Conservation (phyloP, 2,113 vertebrate genomes). For the Dascyllus trimaculatus region DNA sequence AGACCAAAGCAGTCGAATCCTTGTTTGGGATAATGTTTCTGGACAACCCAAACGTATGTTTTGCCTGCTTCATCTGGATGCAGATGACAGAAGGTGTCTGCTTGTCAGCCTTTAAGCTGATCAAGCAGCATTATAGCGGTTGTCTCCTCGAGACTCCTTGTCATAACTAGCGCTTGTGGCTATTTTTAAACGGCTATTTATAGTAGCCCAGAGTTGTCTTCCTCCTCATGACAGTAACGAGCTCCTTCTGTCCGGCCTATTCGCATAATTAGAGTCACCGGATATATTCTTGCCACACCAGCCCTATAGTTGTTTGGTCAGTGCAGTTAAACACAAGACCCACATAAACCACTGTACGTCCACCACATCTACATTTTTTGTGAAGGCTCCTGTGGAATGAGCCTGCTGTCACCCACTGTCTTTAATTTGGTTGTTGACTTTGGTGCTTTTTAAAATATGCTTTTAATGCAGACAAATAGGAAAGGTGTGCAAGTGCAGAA, state of each 20-base stretch:
- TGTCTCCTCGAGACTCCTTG: slow-evolving; percentile 40
- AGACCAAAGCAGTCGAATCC: background rate
- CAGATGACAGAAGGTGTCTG: slow-evolving; percentile 18
- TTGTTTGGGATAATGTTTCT: background rate
- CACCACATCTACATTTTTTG: too few relatives aligned
- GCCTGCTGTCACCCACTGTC: too few relatives aligned
- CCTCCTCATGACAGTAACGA: slow-evolving; percentile 25
- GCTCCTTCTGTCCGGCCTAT: slow-evolving; percentile 11
- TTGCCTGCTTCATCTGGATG: background rate
- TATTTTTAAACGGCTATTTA: slow-evolving; percentile 75
- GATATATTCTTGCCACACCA: too few relatives aligned
- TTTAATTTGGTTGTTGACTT: too few relatives aligned
- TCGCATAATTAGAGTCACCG: too few relatives aligned
- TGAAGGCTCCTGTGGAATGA: too few relatives aligned
- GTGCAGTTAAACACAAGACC: too few relatives aligned
- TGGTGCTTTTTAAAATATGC: too few relatives aligned
- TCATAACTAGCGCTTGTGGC: slow-evolving; percentile 56
- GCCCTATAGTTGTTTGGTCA: too few relatives aligned
- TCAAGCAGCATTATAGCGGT: slow-evolving; percentile 68
- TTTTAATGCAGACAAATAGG: too few relatives aligned
- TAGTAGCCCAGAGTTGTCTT: slow-evolving; percentile 51
- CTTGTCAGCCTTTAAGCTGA: slow-evolving; percentile 71
- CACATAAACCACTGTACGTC: too few relatives aligned
- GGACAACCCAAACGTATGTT: background rate
- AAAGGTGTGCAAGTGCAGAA: too few relatives aligned